A percentile compares a stretch with the other conserved stretches of the same genome.
Conservation (phyloP, 2,888 invertebrate species). For the Clanis bilineata region DNA sequence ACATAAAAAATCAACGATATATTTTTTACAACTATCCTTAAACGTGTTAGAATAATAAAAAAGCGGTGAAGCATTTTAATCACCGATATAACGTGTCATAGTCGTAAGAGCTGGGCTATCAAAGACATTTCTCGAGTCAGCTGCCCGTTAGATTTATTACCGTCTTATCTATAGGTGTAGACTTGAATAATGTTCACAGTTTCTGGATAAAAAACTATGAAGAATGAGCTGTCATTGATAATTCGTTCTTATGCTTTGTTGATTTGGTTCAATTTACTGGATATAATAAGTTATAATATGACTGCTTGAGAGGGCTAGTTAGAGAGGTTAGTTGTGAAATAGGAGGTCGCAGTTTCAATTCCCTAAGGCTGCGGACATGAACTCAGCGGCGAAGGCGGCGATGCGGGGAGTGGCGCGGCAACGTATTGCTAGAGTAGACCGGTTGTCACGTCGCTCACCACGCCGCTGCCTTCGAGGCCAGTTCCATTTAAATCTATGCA, state of each 20-base stretch:
- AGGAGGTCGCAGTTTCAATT: too few relatives aligned
- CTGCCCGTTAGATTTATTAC: constrained; percentile 27
- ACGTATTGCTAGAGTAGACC: too few relatives aligned
- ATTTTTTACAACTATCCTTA: constrained; percentile 11
- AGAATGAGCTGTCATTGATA: background rate
- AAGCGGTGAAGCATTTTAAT: constrained; percentile 24
- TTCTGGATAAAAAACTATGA: background rate
- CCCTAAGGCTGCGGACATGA: too few relatives aligned
- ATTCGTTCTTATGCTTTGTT: background rate
- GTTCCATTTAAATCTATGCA: too few relatives aligned
- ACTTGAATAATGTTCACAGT: background rate
- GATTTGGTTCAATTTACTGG: background rate
- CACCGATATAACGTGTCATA: constrained; percentile 16
- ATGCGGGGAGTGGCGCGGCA: too few relatives aligned
- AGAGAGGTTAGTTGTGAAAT: background rate
- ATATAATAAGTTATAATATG: too few relatives aligned
- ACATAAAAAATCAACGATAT: background rate
- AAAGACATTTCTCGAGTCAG: constrained; percentile 21
- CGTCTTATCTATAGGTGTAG: constrained; percentile 9
- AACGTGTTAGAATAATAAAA: constrained; percentile 20
- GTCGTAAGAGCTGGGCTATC: constrained; percentile 22
- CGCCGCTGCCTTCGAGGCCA: too few relatives aligned
- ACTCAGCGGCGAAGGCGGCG: too few relatives aligned
- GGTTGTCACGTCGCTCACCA: too few relatives aligned
- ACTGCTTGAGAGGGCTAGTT: too few relatives aligned